Base-by-base conservation (phyloP, 2,797 vertebrate species). In the Typhlichthys eigenmanni region DNA sequence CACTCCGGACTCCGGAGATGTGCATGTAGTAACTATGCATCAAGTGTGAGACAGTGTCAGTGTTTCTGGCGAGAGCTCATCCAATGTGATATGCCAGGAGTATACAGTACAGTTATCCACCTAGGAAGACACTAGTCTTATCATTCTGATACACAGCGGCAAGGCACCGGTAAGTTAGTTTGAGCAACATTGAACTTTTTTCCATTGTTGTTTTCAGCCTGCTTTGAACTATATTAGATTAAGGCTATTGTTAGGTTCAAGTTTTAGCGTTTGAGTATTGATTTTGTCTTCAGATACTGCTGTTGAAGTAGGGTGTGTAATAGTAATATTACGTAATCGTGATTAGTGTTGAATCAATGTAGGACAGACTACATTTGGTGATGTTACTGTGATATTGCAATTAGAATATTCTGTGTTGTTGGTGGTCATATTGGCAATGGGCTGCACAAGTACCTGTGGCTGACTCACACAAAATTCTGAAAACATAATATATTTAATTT, bases 21-120 rank as follows among this genome's bases (percentile, higher is more conserved):
- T 70, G 72, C 76, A 75, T 78, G 67, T 71, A 19, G 55, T 71
- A 55, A 19, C 24, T 55, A 72, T 83, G 82, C 74, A 83, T 75
- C 76, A 72, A 79, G 74, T 67, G 78, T 85, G 82, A 69, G 82
- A 71, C 71, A 66, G 69, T 84, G 79, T 83, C 78, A 82, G 62
- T 45, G 67, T 61, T 59, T 66, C 64, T 66, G 38, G 24, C 52
- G 19, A 75, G 43, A 72, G 71, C 69, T 84, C 71, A 78, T 73
- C 79, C 69, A 69, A 75, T 71, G 84, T 71, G 75, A 14, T 71
- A 73, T 73, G 69, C 76, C 80, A 79, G 74, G 60, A 77, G 61
- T 76, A 68, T 14, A 59, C 46, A 19, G 47, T 69, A 17, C 60
- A 71, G n/a, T 34, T 16, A 46, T 2, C 62, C 46, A 69, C 75